phyloP scores from a whole-genome alignment of 1,140 invertebrate genomes.

The Steinernema feltiae region DNA sequence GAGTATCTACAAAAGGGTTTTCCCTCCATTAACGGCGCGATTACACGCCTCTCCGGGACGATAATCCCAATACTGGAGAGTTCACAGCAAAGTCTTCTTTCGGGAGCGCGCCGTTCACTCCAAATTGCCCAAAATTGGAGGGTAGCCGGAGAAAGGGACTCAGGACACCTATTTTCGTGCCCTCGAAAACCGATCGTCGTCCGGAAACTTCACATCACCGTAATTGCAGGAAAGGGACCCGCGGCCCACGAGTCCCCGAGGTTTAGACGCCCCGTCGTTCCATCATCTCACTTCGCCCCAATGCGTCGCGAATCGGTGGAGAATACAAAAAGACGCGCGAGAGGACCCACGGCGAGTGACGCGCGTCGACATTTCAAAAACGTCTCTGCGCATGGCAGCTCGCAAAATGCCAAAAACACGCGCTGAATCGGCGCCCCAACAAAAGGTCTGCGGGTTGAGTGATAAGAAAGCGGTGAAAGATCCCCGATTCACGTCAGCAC shows the following conservation, averaged over 20 bases:
- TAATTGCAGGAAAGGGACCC: constrained; percentile 3
- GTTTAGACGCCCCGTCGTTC: not conserved
- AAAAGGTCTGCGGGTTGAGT: not conserved
- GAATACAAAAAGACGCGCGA: not conserved
- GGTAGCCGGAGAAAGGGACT: not conserved
- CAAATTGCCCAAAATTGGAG: constrained; percentile 2
- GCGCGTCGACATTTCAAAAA: not conserved
- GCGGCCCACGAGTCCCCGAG: not conserved
- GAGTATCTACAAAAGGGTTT: not conserved
- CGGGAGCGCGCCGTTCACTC: not conserved
- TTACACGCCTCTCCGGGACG: not conserved
- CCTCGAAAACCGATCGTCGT: not conserved
- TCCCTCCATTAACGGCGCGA: too few species aligned
- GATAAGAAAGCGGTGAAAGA: not conserved
- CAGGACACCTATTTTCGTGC: constrained; percentile 10
- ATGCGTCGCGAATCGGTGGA: not conserved
- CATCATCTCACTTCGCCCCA: not conserved
- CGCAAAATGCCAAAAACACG: constrained; percentile 13
- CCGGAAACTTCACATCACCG: constrained; percentile 11
- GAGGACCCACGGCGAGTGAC: too few species aligned
- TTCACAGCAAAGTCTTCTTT: not conserved
- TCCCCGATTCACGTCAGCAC: not conserved
- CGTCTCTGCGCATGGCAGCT: not conserved
- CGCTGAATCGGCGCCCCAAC: not conserved
- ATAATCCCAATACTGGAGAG: not conserved